These are phyloP conservation scores for Danio albolineatus DNA, from an alignment of 2,797 vertebrate species.

Conservation along the genomic window DNA sequence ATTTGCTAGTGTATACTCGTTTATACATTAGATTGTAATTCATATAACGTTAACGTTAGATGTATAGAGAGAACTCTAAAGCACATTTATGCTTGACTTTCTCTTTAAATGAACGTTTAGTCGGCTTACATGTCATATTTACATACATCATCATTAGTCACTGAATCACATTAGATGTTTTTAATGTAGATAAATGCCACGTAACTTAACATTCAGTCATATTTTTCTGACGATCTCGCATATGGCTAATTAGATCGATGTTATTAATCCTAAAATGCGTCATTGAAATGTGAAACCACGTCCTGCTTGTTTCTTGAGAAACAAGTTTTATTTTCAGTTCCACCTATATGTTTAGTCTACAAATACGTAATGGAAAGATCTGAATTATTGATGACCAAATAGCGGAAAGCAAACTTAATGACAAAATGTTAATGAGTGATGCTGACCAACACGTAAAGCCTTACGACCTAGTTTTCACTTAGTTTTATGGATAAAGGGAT, in stretches of 20 bases:
- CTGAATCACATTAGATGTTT: neutral
- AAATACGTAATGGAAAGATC: neutral
- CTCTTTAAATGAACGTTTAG: neutral
- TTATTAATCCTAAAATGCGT: neutral
- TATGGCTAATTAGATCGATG: neutral
- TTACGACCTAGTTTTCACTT: neutral
- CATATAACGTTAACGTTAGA: no score
- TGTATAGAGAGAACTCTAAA: neutral
- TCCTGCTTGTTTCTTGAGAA: neutral
- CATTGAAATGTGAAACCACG: neutral
- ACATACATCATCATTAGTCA: neutral
- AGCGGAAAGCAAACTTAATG: neutral
- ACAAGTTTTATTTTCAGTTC: constrained; percentile 22
- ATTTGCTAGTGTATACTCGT: neutral
- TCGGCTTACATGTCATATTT: neutral
- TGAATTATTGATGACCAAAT: constrained; percentile 2
- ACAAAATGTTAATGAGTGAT: neutral
- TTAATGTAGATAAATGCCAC: neutral
- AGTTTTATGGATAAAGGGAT: neutral
- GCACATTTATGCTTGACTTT: no score
- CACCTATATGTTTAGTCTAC: neutral
- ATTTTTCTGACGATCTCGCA: no score
- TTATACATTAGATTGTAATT: no score
- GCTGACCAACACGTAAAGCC: neutral
- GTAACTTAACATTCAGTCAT: neutral